A percentile compares a stretch with the other conserved stretches of the same genome.
Conservation (phyloP, 2,797 vertebrate species). For the Paguma larvata region DNA sequence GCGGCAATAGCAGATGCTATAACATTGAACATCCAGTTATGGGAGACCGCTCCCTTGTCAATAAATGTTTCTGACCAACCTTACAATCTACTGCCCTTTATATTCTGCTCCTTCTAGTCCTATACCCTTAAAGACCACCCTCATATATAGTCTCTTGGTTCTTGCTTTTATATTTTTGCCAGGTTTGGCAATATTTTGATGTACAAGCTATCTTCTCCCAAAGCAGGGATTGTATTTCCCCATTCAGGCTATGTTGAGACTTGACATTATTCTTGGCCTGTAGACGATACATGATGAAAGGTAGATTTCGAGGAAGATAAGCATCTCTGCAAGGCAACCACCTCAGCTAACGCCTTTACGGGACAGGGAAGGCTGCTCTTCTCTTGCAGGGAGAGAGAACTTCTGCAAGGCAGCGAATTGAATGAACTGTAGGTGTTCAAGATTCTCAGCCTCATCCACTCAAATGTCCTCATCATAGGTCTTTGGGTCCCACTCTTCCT, state of each 20-base stretch:
- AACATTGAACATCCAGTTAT: background rate
- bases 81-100: background rate
- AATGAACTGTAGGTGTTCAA: background rate
- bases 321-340: background rate
- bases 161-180: background rate
- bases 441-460: background rate
- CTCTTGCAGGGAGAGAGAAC: background rate
- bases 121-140: background rate
- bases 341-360: background rate
- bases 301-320: background rate
- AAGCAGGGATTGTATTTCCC: background rate
- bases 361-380: background rate
- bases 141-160: background rate
- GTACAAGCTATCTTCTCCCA: background rate
- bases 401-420: background rate
- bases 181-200: background rate
- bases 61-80: conserved; percentile 1
- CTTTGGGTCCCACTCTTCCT: background rate
- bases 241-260: background rate
- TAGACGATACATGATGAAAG: background rate
- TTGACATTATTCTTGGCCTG: background rate
- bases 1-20: background rate
- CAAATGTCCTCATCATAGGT: background rate
- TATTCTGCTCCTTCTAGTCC: background rate
- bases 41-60: background rate